Base-by-base conservation (phyloP, 2,797 vertebrate genomes). In the Pseudomugil tenellus region DNA sequence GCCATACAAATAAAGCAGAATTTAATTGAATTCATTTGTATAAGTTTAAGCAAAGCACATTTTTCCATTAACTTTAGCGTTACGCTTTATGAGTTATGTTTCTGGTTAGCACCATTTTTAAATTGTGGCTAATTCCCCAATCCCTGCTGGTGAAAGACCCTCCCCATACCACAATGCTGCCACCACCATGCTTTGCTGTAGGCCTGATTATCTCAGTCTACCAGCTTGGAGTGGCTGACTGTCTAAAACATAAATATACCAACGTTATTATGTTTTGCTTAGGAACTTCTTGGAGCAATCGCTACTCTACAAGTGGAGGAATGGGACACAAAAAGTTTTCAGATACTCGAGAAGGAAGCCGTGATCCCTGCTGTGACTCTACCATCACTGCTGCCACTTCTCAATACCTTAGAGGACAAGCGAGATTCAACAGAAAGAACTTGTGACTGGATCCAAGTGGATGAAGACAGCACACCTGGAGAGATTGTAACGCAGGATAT, bases 291-390 rank as follows among this genome's bases (percentile, higher is more conserved):
- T 0, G 71, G 85, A 32, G 73, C 75, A 11, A 43, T 87, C 23
- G 72, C 49, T 41, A 64, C 62, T 10, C 78, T 87, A 28, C 82
- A 29, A 31, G 63, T 67, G n/a, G 86, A 91, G 41, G 92, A 93
- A 43, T 90, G 89, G 67, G 88, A 93, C 3, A 85, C 90, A 0
- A 80, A 80, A 25, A 92, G 84, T 53, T 63, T 95, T 35, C 87
- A 86, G 56, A 67, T 95, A 4, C 58, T 94, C 7, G 89, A 93
- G 65, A 82, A 68, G 2, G 79, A 87, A 29, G 54, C 61, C 0
- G 39, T 23, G 11, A 19, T 19, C 53, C 65, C 67, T 34, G 34
- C 21, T 0, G 12, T 1, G 4, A 14, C 25, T 0, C 25, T 26
- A 0, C 9, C 63, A 7, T 34, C 57, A 0, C 11, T 31, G 3